Evolutionary conservation across 2,113 vertebrate species (phyloP).

Genomic region (Malurus alboscapulatus): DNA sequence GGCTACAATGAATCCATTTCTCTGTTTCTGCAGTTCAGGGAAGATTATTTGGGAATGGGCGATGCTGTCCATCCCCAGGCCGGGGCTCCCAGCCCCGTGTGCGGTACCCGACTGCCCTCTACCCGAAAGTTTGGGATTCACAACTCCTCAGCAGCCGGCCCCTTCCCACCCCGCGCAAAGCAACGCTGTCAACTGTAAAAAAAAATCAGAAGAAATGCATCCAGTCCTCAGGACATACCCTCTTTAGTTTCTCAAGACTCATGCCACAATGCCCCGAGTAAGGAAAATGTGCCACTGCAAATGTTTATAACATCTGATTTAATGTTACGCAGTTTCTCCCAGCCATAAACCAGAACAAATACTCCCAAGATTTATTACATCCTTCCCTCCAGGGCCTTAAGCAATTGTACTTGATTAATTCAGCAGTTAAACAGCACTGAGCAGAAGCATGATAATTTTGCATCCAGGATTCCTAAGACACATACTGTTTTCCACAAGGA

Average conservation of each 20-base stretch:
- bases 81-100: not conserved
- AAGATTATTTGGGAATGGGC: not conserved
- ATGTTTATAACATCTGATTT: slow-evolving; percentile 73
- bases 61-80: not conserved
- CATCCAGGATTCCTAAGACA: slow-evolving; percentile 53
- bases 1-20: too few species aligned
- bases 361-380: slow-evolving; percentile 73
- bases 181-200: not conserved
- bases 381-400: slow-evolving; percentile 67
- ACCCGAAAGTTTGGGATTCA: not conserved
- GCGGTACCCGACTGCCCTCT: slow-evolving; percentile 53
- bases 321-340: slow-evolving; percentile 60
- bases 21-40: not conserved
- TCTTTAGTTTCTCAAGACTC: slow-evolving; percentile 43
- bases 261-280: slow-evolving; percentile 53
- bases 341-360: slow-evolving; percentile 72
- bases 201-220: not conserved
- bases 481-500: slow-evolving; percentile 60
- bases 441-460: slow-evolving; percentile 44
- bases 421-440: slow-evolving; percentile 48
- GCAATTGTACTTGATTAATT: slow-evolving; percentile 70
- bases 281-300: slow-evolving; percentile 48
- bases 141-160: not conserved
- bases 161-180: not conserved
- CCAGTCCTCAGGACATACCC: not conserved